Percentiles rank a stretch among this genome's conserved stretches.
Evolutionary conservation across 2,888 invertebrate genomes (phyloP).

Genomic region (Rhamphomyia laevipes): DNA sequence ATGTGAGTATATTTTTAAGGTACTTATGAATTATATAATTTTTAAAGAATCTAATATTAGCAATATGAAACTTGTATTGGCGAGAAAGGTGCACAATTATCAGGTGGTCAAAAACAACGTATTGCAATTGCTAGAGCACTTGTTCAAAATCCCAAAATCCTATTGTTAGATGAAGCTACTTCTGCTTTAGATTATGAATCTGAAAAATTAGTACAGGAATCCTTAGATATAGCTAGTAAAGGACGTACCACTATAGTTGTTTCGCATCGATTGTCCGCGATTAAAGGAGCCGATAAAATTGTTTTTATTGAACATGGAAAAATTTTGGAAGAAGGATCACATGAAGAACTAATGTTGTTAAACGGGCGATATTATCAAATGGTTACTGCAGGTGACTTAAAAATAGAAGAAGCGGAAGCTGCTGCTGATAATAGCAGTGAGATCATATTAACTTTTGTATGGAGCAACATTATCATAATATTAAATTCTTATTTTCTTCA

Average conservation of each 20-base stretch:
- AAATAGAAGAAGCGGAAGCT: conserved; percentile 15
- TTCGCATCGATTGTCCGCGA: conserved; percentile 60
- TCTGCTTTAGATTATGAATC: conserved; percentile 70
- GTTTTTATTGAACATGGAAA: conserved; percentile 56
- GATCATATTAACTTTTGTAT: no score
- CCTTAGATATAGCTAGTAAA: conserved; percentile 61
- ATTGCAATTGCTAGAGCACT: conserved; percentile 74
- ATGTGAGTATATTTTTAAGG: conserved; percentile 44
- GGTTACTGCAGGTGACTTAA: conserved; percentile 37
- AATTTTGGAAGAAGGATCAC: conserved; percentile 59
- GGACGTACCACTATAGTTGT: conserved; percentile 63
- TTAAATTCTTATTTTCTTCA: no score
- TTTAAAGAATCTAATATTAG: conserved; percentile 36
- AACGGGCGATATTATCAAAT: conserved; percentile 55
- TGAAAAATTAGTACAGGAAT: conserved; percentile 66
- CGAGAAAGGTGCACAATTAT: conserved; percentile 64
- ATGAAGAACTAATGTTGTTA: conserved; percentile 50
- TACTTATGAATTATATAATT: conserved; percentile 4
- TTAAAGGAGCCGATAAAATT: conserved; percentile 54
- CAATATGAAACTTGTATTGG: conserved; percentile 69
- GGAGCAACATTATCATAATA: no score
- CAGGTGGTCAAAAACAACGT: conserved; percentile 72
- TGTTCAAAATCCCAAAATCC: conserved; percentile 58
- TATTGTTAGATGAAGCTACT: conserved; percentile 69
- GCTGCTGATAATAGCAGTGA: conserved; percentile 9